Base-by-base conservation (phyloP, 92 coral and sea anemone species). In the Zoanthus gigantus region DNA sequence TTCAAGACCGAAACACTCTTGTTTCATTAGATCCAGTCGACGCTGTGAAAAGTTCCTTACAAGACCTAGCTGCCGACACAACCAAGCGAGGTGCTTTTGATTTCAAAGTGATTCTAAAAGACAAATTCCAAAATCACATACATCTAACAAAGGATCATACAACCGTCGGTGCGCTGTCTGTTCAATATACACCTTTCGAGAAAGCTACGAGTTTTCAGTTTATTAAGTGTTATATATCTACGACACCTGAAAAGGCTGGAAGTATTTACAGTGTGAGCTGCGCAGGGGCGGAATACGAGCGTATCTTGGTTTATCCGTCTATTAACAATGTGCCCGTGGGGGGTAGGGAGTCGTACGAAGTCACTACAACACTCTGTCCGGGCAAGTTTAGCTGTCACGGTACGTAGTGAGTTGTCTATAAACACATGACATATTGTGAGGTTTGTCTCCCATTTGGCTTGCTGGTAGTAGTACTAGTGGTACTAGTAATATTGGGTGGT, bases 241-340 rank as follows among this genome's bases (percentile, higher is more conserved):
- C 61, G 32, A 50, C 4, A 47, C 66, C 23, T 3, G 63, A 23
- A 13, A 16, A 73, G 4, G 78, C 23, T 66, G 90, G 90, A 8
- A 89, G 88, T 79, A 52, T 17, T 13, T 91, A 71, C 29, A 74
- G n/a, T 18, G 58, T 84, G 54, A 79, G 68, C 8, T 88, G 94
- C 34, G 30, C 28, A 30, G 92, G 94, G 12, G 94, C 92, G 0
- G 85, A 79, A 5, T 73, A 85, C 48, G 92, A 91, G 31, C 75
- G 61, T 34, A 88, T 91, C 60, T 69, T 61, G 13, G 79, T 88
- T 79, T 91, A 88, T 30, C 92, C 94, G 31, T 85, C 85, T 0
- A 88, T 91, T 54, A 91, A 91, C 77, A 91, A 91, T 31, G 94
- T 88, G 10, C 92, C 91, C 7, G 75, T 88, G 17, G 94, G 92